Percentiles rank a stretch among this genome's conserved stretches.
phyloP scores from a whole-genome alignment of 2,888 invertebrate genomes.

The Agrochola macilenta region DNA sequence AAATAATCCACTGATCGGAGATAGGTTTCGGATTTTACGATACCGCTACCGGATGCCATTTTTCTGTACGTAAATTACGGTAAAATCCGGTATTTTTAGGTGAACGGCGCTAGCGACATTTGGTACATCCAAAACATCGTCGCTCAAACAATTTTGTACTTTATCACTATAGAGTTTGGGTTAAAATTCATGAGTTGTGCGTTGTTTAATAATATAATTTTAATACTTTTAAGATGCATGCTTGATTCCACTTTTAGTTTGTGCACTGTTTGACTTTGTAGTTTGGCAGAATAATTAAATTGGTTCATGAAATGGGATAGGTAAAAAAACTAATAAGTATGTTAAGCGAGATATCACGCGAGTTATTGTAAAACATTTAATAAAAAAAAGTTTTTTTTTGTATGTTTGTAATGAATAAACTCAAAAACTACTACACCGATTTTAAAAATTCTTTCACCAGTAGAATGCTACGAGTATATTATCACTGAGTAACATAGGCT shows the following conservation, averaged over 20 bases:
- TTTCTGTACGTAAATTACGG: constrained; percentile 55
- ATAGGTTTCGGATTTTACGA: constrained; percentile 60
- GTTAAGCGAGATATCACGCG: not conserved
- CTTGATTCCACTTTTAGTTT: constrained; percentile 54
- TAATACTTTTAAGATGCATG: constrained; percentile 55
- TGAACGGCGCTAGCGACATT: constrained; percentile 34
- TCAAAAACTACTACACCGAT: no score
- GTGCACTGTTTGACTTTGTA: constrained; percentile 5
- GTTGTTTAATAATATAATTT: constrained; percentile 47
- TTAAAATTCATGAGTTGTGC: constrained; percentile 24
- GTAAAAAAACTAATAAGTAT: no score
- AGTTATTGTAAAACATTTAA: no score
- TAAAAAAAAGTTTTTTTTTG: no score
- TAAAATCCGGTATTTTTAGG: constrained; percentile 58
- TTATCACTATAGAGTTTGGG: not conserved
- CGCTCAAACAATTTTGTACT: constrained; percentile 17
- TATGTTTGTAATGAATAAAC: no score
- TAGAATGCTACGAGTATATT: no score
- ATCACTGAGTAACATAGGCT: no score
- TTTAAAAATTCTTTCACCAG: no score
- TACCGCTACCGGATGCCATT: constrained; percentile 45
- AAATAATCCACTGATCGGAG: constrained; percentile 63
- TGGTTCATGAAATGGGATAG: not conserved
- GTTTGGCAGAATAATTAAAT: constrained; percentile 13
- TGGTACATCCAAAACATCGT: constrained; percentile 19